phyloP scores from a whole-genome alignment of 2,797 vertebrate genomes.

The Siniperca obscura region DNA sequence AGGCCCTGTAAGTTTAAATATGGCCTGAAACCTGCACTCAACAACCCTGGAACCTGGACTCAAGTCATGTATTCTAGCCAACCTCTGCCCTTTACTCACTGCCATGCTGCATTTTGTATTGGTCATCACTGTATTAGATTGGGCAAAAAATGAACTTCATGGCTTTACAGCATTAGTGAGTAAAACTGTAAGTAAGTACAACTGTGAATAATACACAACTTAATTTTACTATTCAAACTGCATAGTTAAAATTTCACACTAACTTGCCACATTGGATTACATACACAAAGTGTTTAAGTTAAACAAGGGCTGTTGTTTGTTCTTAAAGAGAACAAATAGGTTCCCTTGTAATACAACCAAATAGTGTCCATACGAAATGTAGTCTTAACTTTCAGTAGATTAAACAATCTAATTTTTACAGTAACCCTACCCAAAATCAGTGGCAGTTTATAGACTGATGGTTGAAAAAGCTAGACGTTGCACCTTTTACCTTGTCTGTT shows the following conservation, averaged over 20 bases:
- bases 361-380: background rate
- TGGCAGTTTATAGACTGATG: background rate
- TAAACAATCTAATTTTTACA: background rate
- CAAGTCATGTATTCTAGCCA: background rate
- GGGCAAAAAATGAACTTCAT: background rate
- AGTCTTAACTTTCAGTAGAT: background rate
- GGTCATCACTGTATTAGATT: background rate
- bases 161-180: background rate
- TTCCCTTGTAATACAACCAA: background rate
- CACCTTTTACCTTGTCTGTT: background rate
- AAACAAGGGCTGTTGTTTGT: background rate
- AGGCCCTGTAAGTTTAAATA: background rate
- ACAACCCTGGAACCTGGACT: background rate
- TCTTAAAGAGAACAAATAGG: background rate
- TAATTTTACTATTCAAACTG: background rate
- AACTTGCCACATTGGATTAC: background rate
- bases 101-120: background rate
- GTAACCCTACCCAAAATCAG: background rate
- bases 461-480: too few relatives aligned
- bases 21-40: background rate
- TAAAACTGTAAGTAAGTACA: background rate
- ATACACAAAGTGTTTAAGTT: background rate
- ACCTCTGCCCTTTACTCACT: background rate
- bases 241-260: conserved; percentile 16
- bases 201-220: background rate